These are phyloP conservation scores for Echinarachnius parma DNA, from an alignment of 53 echinoderm and acorn worm species.

Conservation along the genomic window DNA sequence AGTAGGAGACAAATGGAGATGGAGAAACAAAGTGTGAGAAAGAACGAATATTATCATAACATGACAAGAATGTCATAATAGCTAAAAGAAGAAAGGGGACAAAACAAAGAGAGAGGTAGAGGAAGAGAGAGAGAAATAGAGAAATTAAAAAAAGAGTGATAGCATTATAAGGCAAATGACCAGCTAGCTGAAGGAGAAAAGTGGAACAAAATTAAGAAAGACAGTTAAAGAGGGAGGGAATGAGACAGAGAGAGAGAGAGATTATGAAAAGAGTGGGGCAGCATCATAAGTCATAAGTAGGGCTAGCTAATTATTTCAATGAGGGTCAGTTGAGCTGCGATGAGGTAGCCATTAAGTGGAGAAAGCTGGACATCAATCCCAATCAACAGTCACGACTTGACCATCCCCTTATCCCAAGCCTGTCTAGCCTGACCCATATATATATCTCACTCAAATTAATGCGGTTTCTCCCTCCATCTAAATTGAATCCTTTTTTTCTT, in stretches of 20 bases:
- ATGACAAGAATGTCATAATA: too few relatives aligned
- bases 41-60: too few relatives aligned
- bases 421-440: conserved; percentile 10
- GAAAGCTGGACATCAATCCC: conserved; percentile 1
- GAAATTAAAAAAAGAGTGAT: neutral
- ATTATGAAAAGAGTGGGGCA: neutral
- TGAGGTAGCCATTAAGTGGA: neutral
- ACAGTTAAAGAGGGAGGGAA: neutral
- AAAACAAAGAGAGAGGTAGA: conserved; percentile 1
- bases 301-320: neutral
- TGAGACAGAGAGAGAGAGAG: neutral
- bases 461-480: too few relatives aligned
- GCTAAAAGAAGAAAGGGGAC: neutral
- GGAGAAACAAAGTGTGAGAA: neutral
- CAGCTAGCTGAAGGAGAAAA: neutral
- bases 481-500: too few relatives aligned
- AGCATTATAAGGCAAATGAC: neutral
- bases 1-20: neutral
- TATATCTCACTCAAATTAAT: too few relatives aligned
- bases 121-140: neutral
- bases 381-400: neutral
- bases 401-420: neutral
- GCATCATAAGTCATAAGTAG: neutral
- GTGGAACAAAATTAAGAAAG: neutral
- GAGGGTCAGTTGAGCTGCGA: neutral